phyloP scores from a whole-genome alignment of 2,888 invertebrate species.

The Nemurella pictetii region DNA sequence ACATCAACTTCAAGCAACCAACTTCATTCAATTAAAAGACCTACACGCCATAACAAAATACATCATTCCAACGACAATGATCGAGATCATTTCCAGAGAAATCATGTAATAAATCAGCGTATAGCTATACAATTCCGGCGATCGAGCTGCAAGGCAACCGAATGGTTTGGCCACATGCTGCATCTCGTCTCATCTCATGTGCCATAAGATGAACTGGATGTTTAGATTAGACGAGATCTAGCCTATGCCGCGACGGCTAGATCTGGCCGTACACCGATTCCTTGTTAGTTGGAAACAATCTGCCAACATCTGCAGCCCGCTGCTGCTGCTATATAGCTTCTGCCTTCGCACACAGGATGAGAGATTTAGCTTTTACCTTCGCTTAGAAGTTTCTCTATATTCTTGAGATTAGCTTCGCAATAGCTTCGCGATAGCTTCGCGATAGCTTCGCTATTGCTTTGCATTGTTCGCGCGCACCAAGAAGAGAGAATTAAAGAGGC shows the following conservation, averaged over 20 bases:
- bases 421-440: too few relatives aligned
- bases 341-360: background rate
- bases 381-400: background rate
- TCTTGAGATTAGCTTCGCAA: too few relatives aligned
- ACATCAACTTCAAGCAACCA: too few relatives aligned
- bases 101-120: background rate
- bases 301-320: slow-evolving; percentile 16
- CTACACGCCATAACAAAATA: too few relatives aligned
- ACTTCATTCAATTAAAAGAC: too few relatives aligned
- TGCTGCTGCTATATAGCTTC: background rate
- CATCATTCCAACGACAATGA: too few relatives aligned
- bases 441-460: too few relatives aligned
- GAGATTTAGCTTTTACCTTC: slow-evolving; percentile 2
- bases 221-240: slow-evolving; percentile 15
- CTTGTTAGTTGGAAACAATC: slow-evolving; percentile 22
- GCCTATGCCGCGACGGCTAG: background rate
- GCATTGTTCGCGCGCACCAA: too few relatives aligned
- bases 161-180: slow-evolving; percentile 8
- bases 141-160: too few relatives aligned
- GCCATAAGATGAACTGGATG: slow-evolving; percentile 20
- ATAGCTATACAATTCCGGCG: too few relatives aligned
- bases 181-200: background rate
- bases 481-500: slow-evolving; percentile 17
- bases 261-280: slow-evolving; percentile 22
- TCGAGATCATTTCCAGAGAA: too few relatives aligned